A percentile compares a stretch with the other conserved stretches of the same genome.
Evolutionary conservation across 30 jellyfish, hydroid and myxozoan species (phyloP).

Genomic region (Aurelia aurita complex sp. Pacific): DNA sequence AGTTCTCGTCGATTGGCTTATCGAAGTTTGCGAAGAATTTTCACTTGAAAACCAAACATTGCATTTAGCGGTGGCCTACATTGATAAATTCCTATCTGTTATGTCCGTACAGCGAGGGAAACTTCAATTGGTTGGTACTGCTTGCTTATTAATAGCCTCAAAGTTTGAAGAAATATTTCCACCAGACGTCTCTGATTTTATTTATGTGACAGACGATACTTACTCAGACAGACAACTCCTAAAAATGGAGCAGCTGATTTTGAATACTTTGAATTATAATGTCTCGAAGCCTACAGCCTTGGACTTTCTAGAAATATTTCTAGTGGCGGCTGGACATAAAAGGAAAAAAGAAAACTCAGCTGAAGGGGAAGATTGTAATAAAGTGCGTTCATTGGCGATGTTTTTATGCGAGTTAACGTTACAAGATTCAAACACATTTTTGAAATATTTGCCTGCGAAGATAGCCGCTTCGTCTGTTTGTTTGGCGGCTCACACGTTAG

Average conservation of each 20-base stretch:
- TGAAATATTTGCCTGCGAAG: constrained; percentile 56
- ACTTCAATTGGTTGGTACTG: constrained; percentile 97
- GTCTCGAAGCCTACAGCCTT: constrained; percentile 84
- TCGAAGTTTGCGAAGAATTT: constrained; percentile 95
- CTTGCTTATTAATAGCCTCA: constrained; percentile 97
- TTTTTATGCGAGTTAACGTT: constrained; percentile 60
- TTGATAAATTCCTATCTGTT: constrained; percentile 87
- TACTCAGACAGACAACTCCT: constrained; percentile 86
- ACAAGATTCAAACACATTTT: constrained; percentile 45
- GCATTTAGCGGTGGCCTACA: constrained; percentile 79
- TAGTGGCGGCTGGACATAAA: constrained; percentile 67
- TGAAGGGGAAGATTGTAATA: neutral
- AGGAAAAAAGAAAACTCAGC: constrained; percentile 1
- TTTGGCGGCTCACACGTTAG: constrained; percentile 37
- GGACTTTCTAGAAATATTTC: constrained; percentile 75
- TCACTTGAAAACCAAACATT: constrained; percentile 84
- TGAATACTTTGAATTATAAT: constrained; percentile 77
- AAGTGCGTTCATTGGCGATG: constrained; percentile 34
- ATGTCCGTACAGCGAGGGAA: constrained; percentile 97
- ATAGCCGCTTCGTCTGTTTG: constrained; percentile 66
- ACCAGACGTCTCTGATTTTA: constrained; percentile 96
- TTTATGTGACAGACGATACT: constrained; percentile 97
- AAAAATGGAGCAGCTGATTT: constrained; percentile 87
- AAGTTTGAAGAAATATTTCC: constrained; percentile 95
- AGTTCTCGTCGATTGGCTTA: constrained; percentile 94